phyloP scores from a whole-genome alignment of 2,888 invertebrate species.

The Zaprionus lineosus region DNA sequence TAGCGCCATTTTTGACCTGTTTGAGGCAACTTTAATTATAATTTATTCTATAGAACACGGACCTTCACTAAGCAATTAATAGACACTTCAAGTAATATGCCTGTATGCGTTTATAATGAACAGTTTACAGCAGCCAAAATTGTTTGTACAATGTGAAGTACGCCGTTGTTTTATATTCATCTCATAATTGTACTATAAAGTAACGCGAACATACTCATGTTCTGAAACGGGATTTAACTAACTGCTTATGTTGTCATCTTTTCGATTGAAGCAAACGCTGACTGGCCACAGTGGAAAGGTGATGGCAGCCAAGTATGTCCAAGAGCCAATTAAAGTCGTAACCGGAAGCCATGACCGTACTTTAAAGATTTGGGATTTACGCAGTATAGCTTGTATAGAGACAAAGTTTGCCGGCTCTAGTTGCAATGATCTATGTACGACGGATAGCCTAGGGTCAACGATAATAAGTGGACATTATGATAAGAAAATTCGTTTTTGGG shows the following conservation, averaged over 20 bases:
- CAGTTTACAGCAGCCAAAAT: conserved; percentile 18
- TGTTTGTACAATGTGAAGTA: conserved; percentile 9
- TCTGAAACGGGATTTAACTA: conserved; percentile 39
- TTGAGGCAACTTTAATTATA: conserved; percentile 52
- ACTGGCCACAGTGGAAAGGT: conserved; percentile 96
- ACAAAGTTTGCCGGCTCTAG: conserved; percentile 98
- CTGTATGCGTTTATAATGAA: no score
- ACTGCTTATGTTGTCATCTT: conserved; percentile 13
- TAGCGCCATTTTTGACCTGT: conserved; percentile 44
- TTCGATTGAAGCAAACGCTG: conserved; percentile 80
- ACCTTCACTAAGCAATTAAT: conserved; percentile 34
- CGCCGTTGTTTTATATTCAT: conserved; percentile 7
- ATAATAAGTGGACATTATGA: conserved; percentile 99
- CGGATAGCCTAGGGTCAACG: conserved; percentile 91
- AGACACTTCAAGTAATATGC: conserved; percentile 15
- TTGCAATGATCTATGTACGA: conserved; percentile 97
- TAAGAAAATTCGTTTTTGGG: conserved; percentile 98
- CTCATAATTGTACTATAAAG: neutral
- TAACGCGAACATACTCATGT: neutral
- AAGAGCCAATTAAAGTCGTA: conserved; percentile 95
- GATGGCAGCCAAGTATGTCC: conserved; percentile 97
- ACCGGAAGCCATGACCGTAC: conserved; percentile 99
- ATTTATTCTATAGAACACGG: conserved; percentile 49
- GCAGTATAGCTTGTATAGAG: conserved; percentile 94
- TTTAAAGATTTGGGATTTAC: conserved; percentile 98